Percentiles rank a stretch among this genome's conserved stretches.
These are phyloP conservation scores for Pararge aegeria DNA, from an alignment of 1,140 invertebrate genomes.

Conservation along the genomic window DNA sequence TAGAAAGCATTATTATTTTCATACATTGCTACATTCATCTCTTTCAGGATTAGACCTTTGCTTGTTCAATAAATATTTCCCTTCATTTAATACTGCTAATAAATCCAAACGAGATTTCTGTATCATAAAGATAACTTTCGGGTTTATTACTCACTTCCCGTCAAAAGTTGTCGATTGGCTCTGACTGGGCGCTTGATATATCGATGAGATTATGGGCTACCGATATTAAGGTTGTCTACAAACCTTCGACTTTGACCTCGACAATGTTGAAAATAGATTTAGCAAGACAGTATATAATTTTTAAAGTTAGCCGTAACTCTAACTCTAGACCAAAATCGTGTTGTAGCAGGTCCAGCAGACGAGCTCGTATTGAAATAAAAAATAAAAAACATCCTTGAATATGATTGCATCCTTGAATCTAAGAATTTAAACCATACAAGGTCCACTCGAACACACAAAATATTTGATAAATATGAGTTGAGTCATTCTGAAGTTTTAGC, in stretches of 20 bases:
- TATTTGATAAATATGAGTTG: no score
- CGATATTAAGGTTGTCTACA: conserved; percentile 38
- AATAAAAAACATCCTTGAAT: no score
- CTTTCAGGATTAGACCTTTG: neutral
- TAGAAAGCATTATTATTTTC: neutral
- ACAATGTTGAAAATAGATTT: neutral
- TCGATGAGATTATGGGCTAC: conserved; percentile 58
- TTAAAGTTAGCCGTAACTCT: no score
- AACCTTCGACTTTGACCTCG: conserved; percentile 11
- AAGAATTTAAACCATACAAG: no score
- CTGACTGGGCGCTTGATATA: conserved; percentile 58
- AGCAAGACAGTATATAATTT: no score
- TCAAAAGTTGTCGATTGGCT: conserved; percentile 41
- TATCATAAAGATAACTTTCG: conserved; percentile 28
- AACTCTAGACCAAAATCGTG: no score
- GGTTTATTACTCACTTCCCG: conserved; percentile 51
- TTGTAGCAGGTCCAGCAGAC: no score
- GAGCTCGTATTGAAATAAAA: no score
- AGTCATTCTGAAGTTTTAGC: no score
- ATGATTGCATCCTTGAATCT: no score
- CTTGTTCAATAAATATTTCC: conserved; percentile 24
- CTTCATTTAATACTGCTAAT: conserved; percentile 17
- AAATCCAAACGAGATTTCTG: conserved; percentile 15
- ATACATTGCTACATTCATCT: neutral
- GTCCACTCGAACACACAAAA: no score